A percentile compares a stretch with the other conserved stretches of the same genome.
These are phyloP conservation scores for Eristalinus aeneus DNA, from an alignment of 2,888 invertebrate species.

Conservation along the genomic window DNA sequence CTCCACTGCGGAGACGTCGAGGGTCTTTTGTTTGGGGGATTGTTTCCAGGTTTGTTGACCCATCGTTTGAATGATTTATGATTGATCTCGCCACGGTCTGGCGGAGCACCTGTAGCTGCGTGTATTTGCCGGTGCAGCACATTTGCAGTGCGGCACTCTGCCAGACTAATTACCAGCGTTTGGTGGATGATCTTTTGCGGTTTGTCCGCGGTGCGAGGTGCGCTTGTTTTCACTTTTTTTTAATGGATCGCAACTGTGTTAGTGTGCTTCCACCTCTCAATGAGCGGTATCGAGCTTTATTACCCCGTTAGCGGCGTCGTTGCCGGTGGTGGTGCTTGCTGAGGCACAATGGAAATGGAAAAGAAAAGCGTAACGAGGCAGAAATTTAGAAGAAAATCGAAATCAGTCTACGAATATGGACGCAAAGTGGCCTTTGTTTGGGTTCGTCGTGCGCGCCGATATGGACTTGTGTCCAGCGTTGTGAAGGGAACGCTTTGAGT, in stretches of 20 bases:
- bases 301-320: background rate
- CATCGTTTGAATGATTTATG: conserved; percentile 40
- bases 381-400: conserved; percentile 19
- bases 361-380: conserved; percentile 45
- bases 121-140: conserved; percentile 1
- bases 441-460: background rate
- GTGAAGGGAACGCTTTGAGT: background rate
- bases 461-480: background rate
- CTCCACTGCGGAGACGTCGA: conserved; percentile 7
- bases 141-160: conserved; percentile 8
- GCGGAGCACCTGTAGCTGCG: background rate
- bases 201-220: background rate
- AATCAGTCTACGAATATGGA: conserved; percentile 12
- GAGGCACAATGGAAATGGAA: conserved; percentile 17
- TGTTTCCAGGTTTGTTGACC: conserved; percentile 40
- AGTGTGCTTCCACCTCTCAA: conserved; percentile 9
- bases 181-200: background rate
- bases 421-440: background rate
- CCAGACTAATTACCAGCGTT: conserved; percentile 6
- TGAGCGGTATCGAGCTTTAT: background rate
- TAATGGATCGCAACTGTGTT: conserved; percentile 25
- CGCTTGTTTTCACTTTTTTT: conserved; percentile 36
- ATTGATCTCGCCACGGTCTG: conserved; percentile 8
- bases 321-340: background rate
- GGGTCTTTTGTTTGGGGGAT: conserved; percentile 15